These are phyloP conservation scores for Salminus brasiliensis DNA, from an alignment of 2,113 vertebrate species.

Conservation along the genomic window DNA sequence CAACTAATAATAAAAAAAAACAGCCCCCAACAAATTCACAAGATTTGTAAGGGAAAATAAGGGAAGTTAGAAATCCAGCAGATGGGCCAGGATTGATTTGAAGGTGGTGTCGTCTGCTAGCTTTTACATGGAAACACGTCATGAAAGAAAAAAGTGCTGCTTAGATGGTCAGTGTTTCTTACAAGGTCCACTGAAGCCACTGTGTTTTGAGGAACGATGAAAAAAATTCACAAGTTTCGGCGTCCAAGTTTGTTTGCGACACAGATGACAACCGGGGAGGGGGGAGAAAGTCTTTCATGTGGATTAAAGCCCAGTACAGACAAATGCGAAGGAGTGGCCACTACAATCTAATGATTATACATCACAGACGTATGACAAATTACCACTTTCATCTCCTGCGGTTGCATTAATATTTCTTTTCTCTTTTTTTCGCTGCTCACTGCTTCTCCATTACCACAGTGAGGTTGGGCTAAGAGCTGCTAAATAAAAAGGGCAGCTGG, in stretches of 20 bases:
- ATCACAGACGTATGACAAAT: conserved; percentile 78
- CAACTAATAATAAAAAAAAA: conserved; percentile 20
- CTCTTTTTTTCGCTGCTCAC: conserved; percentile 64
- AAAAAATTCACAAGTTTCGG: background rate
- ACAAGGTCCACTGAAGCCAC: too few species aligned
- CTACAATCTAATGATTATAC: conserved; percentile 79
- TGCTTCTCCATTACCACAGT: conserved; percentile 78
- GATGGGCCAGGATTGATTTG: background rate
- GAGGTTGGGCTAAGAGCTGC: conserved; percentile 75
- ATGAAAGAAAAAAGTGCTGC: background rate
- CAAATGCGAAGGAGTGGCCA: conserved; percentile 63
- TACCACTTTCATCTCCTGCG: conserved; percentile 81
- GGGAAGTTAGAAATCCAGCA: background rate
- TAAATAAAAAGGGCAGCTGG: conserved; percentile 79
- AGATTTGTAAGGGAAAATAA: background rate
- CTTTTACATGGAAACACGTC: background rate
- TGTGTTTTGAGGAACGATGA: conserved; percentile 1
- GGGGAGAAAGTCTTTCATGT: conserved; percentile 37
- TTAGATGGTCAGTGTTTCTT: background rate
- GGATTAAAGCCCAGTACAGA: conserved; percentile 41
- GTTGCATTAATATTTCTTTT: conserved; percentile 73
- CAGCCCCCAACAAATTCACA: background rate
- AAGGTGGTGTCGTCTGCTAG: background rate
- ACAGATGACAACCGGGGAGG: conserved; percentile 15
- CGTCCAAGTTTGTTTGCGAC: background rate